Conservation (phyloP, 2,797 vertebrate species). For the Hozukius guyotensis region DNA sequence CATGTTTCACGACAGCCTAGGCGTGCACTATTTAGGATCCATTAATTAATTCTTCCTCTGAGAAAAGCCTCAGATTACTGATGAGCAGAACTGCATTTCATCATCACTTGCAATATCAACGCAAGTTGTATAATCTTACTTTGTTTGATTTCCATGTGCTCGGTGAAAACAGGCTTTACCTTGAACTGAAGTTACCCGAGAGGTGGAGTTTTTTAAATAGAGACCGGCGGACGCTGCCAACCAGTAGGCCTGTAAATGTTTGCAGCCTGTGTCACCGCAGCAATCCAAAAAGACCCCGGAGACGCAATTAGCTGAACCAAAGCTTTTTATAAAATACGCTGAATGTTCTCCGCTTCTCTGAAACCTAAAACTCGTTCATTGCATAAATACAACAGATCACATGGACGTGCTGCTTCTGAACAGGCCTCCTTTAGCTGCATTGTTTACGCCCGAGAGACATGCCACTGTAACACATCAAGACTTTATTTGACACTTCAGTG, state of each 20-base stretch:
- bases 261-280: conserved; percentile 56
- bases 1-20: conserved; percentile 39
- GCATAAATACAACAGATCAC: conserved; percentile 22
- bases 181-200: conserved; percentile 54
- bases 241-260: conserved; percentile 72
- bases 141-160: conserved; percentile 8
- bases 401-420: background rate
- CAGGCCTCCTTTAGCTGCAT: background rate
- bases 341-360: conserved; percentile 50
- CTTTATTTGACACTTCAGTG: conserved; percentile 18
- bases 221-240: conserved; percentile 59
- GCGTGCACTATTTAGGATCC: background rate
- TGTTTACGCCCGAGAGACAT: conserved; percentile 9
- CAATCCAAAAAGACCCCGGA: conserved; percentile 59
- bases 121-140: background rate
- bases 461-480: conserved; percentile 16
- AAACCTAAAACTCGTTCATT: conserved; percentile 39
- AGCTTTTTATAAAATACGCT: conserved; percentile 57
- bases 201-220: conserved; percentile 58
- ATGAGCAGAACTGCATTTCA: background rate
- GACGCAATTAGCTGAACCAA: conserved; percentile 71
- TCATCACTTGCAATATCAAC: background rate
- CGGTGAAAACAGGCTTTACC: conserved; percentile 27
- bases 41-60: conserved; percentile 8
- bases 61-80: conserved; percentile 3